Percentiles rank a stretch among this genome's conserved stretches.
Conservation (phyloP, 2,113 vertebrate genomes). For the Camelus bactrianus region DNA sequence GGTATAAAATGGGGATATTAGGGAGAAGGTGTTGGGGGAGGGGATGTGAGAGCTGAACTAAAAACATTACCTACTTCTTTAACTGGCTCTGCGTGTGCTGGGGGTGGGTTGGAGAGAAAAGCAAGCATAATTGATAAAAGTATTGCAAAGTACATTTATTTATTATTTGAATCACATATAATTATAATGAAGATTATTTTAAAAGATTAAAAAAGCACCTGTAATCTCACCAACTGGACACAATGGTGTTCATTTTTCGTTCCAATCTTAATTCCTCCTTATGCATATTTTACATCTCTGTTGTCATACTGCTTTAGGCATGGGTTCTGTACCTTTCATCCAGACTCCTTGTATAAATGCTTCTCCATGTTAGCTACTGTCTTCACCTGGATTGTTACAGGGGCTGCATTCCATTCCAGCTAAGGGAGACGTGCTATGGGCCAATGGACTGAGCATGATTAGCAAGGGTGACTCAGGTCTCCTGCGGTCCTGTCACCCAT, state of each 20-base stretch:
- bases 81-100: neutral
- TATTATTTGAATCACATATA: constrained; percentile 32
- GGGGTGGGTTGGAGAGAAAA: neutral
- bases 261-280: neutral
- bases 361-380: neutral
- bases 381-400: neutral
- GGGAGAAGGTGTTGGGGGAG: neutral
- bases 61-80: neutral
- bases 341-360: neutral
- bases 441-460: neutral
- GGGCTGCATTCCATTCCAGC: neutral
- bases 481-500: neutral
- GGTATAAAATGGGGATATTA: neutral
- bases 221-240: neutral
- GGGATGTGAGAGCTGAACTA: neutral
- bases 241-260: neutral
- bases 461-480: neutral
- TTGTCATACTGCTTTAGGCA: neutral
- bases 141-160: neutral
- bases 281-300: neutral
- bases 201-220: neutral
- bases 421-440: neutral
- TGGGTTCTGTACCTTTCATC: neutral
- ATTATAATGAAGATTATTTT: constrained; percentile 35
- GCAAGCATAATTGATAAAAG: neutral